Conservation (phyloP, 2,888 invertebrate species). For the Poecilus cupreus region DNA sequence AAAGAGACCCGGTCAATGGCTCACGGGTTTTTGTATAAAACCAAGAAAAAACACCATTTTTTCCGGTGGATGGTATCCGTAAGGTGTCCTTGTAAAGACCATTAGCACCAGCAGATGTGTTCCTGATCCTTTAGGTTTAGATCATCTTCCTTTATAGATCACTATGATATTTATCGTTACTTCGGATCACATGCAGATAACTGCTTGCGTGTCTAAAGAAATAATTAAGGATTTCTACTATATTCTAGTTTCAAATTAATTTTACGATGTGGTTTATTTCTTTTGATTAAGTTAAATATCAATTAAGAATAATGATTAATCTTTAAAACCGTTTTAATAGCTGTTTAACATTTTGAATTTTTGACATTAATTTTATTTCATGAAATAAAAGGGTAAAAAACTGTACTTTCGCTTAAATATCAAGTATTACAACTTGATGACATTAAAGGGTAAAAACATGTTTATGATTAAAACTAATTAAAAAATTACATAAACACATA, state of each 20-base stretch:
- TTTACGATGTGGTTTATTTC: not conserved
- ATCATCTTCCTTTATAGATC: too few relatives aligned
- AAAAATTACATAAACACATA: not conserved
- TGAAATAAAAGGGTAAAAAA: not conserved
- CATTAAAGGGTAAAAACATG: too few relatives aligned
- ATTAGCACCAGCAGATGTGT: slow-evolving; percentile 29
- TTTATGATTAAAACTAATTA: not conserved
- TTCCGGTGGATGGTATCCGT: slow-evolving; percentile 9
- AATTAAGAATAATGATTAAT: not conserved
- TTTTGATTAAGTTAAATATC: not conserved
- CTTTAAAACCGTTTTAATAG: not conserved
- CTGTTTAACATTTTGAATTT: not conserved
- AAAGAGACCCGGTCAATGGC: slow-evolving; percentile 53
- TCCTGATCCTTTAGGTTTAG: slow-evolving; percentile 13
- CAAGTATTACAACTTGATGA: too few relatives aligned
- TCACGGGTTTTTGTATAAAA: slow-evolving; percentile 13
- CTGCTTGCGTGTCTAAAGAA: not conserved
- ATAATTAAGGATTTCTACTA: not conserved
- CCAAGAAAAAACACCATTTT: slow-evolving; percentile 15
- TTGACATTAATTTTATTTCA: not conserved
- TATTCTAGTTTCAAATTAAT: not conserved
- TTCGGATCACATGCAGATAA: not conserved
- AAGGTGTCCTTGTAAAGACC: slow-evolving; percentile 14
- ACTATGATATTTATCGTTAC: not conserved
- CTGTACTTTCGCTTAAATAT: not conserved